Conservation (phyloP, 2,888 invertebrate genomes). For the Lobophora halterata region DNA sequence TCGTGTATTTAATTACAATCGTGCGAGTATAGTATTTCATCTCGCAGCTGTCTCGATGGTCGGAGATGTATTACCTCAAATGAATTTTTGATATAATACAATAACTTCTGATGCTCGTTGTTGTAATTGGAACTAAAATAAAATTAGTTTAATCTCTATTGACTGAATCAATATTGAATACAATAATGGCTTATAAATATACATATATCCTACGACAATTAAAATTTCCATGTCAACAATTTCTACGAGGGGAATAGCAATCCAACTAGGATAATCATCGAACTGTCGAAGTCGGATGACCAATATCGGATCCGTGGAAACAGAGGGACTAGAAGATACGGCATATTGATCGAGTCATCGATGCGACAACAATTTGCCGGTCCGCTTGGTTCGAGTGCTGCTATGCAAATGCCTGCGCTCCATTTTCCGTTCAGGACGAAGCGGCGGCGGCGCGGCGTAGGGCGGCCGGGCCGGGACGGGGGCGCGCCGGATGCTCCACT, state of each 20-base stretch:
- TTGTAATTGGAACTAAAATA: conserved; percentile 23
- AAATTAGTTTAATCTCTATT: conserved; percentile 5
- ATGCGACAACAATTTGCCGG: conserved; percentile 78
- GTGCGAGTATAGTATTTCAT: conserved; percentile 38
- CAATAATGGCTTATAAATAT: too few relatives aligned
- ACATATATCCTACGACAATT: too few relatives aligned
- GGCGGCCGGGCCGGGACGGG: conserved; percentile 32
- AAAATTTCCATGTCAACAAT: conserved; percentile 23
- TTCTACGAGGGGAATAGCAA: conserved; percentile 11
- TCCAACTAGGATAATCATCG: conserved; percentile 24
- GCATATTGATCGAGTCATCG: conserved; percentile 73
- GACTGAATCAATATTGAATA: conserved; percentile 7
- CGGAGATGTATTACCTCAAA: conserved; percentile 26
- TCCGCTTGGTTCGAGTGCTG: conserved; percentile 67
- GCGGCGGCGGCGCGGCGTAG: conserved; percentile 30
- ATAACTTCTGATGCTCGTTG: not conserved
- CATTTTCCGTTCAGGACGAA: conserved; percentile 67
- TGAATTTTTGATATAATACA: conserved; percentile 28
- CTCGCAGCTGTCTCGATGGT: conserved; percentile 26
- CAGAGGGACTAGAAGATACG: conserved; percentile 46
- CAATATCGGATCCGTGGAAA: conserved; percentile 25
- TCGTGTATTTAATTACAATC: conserved; percentile 49
- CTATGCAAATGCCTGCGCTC: conserved; percentile 76
- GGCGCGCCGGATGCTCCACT: conserved; percentile 73
- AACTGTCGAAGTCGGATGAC: conserved; percentile 30